These are phyloP conservation scores for Diglossa brunneiventris DNA, from an alignment of 2,113 vertebrate species.

Conservation along the genomic window DNA sequence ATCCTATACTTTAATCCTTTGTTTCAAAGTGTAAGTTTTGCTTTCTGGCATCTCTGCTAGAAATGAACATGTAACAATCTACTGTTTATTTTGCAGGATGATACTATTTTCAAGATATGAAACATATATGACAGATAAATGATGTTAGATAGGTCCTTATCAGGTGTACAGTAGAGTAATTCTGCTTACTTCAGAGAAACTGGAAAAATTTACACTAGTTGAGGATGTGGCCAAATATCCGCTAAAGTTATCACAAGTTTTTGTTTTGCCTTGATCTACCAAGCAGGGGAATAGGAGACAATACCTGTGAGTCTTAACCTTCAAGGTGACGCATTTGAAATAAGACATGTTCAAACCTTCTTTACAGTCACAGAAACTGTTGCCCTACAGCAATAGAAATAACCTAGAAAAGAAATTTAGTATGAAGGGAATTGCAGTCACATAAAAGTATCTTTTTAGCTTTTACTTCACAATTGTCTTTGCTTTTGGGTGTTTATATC, in stretches of 20 bases:
- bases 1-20: not conserved
- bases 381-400: slow-evolving; percentile 48
- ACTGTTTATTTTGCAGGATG: not conserved
- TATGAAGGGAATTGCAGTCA: slow-evolving; percentile 25
- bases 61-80: not conserved
- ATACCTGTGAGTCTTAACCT: slow-evolving; percentile 46
- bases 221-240: not conserved
- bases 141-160: not conserved
- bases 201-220: not conserved
- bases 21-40: not conserved
- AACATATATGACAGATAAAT: not conserved
- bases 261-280: slow-evolving; percentile 8
- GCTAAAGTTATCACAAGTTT: not conserved
- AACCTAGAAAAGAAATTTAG: slow-evolving; percentile 32
- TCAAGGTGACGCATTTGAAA: slow-evolving; percentile 54
- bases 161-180: not conserved
- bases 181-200: not conserved
- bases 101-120: not conserved
- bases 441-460: slow-evolving; percentile 17
- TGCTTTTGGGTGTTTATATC: slow-evolving; percentile 28
- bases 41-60: not conserved
- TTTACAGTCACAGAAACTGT: slow-evolving; percentile 45
- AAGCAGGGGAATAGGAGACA: not conserved
- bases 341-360: slow-evolving; percentile 37
- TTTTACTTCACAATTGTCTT: slow-evolving; percentile 46